Base-by-base conservation (phyloP, 2,797 vertebrate species). In the Neosalanx taihuensis region DNA sequence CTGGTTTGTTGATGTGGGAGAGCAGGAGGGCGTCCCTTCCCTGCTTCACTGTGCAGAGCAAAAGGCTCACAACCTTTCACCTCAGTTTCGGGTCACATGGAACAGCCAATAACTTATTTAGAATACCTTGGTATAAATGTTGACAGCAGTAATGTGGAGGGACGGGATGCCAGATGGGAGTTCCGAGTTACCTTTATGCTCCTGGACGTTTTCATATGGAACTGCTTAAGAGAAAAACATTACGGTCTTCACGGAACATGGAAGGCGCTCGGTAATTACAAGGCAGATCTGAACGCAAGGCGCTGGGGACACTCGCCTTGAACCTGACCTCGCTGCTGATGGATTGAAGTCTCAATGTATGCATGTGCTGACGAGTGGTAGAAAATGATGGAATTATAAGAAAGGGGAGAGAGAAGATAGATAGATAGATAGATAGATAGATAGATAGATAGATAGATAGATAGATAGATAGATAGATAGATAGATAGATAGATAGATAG, bases 51-150 rank as follows among this genome's bases (percentile, higher is more conserved):
- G 51, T 9, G 26, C 35, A 71, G 56, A 63, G 30, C 35, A 69
- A 46, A 23, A 23, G n/a, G 49, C 51, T 35, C 29, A 18, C 62
- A 70, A 76, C 68, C 72, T 72, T 71, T 84, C 35, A 74, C 73
- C 75, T 72, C 49, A 18, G 68, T 51, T 49, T 35, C 17, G 65
- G 76, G 71, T 79, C 73, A 72, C 71, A 72, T 72, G 58, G 61
- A 82, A 84, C 72, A 63, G 64, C 64, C 71, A 73, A 64, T 78
- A 72, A 70, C 26, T 67, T 70, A 59, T 72, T 72, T 71, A 31
- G 29, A 74, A 73, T 20, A 35, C 35, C 17, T 13, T 35, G 35
- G 41, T 69, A 66, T 65, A 70, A 69, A 72, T 56, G 67, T 69
- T 66, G 62, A 76, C 75, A 72, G 71, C 70, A 70, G 64, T 69